phyloP scores from a whole-genome alignment of 2,797 vertebrate species.

The Gymnothorax javanicus region DNA sequence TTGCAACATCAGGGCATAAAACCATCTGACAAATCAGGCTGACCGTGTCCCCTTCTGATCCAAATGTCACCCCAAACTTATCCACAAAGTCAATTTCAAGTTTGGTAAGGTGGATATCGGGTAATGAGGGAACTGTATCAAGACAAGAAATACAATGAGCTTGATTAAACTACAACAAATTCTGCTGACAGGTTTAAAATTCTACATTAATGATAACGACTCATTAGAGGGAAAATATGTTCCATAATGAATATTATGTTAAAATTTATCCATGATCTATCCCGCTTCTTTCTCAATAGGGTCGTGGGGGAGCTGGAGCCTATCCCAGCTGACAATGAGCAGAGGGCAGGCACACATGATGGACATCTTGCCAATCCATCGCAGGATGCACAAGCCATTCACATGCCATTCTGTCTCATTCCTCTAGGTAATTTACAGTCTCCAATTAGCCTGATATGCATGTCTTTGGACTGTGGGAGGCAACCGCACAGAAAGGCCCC shows the following conservation, averaged over 20 bases:
- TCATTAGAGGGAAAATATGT: neutral
- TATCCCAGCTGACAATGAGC: no score
- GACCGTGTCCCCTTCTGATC: constrained; percentile 82
- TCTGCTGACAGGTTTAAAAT: neutral
- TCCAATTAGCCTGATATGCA: no score
- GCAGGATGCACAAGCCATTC: no score
- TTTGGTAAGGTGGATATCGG: constrained; percentile 80
- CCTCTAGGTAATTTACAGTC: no score
- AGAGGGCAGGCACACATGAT: no score
- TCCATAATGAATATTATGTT: neutral
- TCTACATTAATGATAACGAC: neutral
- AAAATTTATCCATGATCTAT: neutral
- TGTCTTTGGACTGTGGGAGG: no score
- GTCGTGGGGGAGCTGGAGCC: no score
- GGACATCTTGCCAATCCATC: no score
- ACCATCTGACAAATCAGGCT: constrained; percentile 84
- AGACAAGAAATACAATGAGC: neutral
- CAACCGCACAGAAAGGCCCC: no score
- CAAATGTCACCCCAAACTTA: constrained; percentile 87
- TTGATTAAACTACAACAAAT: neutral
- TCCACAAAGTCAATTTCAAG: constrained; percentile 88
- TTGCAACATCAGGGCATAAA: constrained; percentile 86
- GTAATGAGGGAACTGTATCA: constrained; percentile 78
- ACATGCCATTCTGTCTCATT: no score
- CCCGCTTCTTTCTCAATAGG: no score